Evolutionary conservation across 2,113 vertebrate genomes (phyloP).

Genomic region (Perognathus longimembris): DNA sequence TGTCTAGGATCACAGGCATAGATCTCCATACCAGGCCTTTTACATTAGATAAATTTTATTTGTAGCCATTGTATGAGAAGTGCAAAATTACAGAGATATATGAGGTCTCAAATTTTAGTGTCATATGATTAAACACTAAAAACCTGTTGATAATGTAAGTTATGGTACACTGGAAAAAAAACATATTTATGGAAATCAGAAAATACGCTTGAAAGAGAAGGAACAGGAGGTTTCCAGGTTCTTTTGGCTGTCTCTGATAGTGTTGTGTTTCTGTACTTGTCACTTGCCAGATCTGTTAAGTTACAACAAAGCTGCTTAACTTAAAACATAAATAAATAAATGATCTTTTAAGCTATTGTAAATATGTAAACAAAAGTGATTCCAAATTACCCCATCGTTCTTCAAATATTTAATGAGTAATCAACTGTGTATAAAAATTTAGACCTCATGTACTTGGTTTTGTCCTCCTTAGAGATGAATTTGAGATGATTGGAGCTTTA

Average conservation of each 20-base stretch:
- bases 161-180: background rate
- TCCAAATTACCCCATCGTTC: conserved; percentile 40
- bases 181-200: background rate
- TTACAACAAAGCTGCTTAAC: too few relatives aligned
- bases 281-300: too few relatives aligned
- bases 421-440: background rate
- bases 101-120: background rate
- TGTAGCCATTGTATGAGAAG: conserved; percentile 19
- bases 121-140: background rate
- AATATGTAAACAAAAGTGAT: background rate
- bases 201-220: background rate
- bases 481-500: conserved; percentile 30
- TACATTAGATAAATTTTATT: background rate
- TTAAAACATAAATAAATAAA: too few relatives aligned
- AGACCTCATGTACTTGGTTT: background rate
- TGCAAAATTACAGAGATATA: background rate
- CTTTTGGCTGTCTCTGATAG: too few relatives aligned
- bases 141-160: conserved; percentile 11
- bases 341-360: conserved; percentile 3
- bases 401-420: conserved; percentile 59
- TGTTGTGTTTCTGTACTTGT: too few relatives aligned
- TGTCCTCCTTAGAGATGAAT: background rate
- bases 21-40: background rate
- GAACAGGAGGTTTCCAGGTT: too few relatives aligned
- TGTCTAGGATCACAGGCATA: too few relatives aligned